Conservation (phyloP, 2,888 invertebrate species). For the Hemaris fuciformis region DNA sequence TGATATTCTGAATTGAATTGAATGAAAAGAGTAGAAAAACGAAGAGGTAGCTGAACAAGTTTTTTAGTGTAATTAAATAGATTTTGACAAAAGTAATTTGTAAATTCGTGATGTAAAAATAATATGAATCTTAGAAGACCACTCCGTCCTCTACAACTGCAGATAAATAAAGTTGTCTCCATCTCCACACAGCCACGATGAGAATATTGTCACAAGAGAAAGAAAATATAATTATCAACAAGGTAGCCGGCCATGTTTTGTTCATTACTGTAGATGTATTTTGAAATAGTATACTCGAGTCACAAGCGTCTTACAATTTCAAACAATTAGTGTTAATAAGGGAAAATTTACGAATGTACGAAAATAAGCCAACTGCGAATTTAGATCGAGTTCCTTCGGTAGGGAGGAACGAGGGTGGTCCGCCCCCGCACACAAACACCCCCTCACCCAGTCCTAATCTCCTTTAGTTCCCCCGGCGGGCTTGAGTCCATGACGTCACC, state of each 20-base stretch:
- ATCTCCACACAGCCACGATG: too few relatives aligned
- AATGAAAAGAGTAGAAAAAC: too few relatives aligned
- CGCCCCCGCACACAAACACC: constrained; percentile 45
- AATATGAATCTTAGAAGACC: too few relatives aligned
- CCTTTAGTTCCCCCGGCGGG: constrained; percentile 61
- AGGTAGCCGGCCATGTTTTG: background rate
- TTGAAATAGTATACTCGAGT: background rate
- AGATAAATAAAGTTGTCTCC: too few relatives aligned
- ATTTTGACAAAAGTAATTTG: too few relatives aligned
- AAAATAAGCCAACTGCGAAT: constrained; percentile 25
- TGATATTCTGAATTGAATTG: too few relatives aligned
- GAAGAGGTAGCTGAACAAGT: too few relatives aligned
- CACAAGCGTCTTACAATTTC: background rate
- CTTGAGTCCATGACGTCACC: constrained; percentile 72
- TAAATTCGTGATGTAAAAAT: too few relatives aligned
- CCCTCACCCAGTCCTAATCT: constrained; percentile 63
- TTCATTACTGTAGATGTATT: background rate
- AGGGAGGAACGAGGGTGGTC: constrained; percentile 46
- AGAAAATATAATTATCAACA: background rate
- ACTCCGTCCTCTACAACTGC: too few relatives aligned
- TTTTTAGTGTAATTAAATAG: too few relatives aligned
- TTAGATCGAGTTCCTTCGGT: constrained; percentile 45
- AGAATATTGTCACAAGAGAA: too few relatives aligned
- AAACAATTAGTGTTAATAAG: constrained; percentile 15
- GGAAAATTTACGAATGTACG: constrained; percentile 19